Base-by-base conservation (phyloP, 2,113 vertebrate genomes). In the Chunga burmeisteri region DNA sequence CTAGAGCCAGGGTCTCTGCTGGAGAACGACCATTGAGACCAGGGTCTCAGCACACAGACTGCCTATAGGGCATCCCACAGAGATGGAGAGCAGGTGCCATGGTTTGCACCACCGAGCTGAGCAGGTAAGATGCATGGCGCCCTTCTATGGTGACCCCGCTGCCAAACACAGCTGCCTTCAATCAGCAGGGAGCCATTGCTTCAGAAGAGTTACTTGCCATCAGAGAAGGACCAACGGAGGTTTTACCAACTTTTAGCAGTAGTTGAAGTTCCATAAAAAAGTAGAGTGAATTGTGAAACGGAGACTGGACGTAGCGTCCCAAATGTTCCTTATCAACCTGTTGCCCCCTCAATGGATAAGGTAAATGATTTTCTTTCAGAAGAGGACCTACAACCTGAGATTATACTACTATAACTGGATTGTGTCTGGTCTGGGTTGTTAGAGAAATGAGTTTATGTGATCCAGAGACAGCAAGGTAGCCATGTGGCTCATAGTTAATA, bases 341-440 rank as follows among this genome's bases (percentile, higher is more conserved):
- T 46, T 70, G 9, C 4, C 9, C 47, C 17, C 56, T 62, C 34
- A 55, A 22, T 46, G 11, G 44, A 46, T 38, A 34, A 11, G 29
- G 20, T 18, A 42, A 93, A 62, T 40, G 0, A 42, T 82, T 85
- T 87, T 90, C 20, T 85, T 91, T 87, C 0, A 0, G 21, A 88
- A 65, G 32, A 61, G 21, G 38, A n/a, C 0, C 0, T 19, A 36
- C 5, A 55, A 13, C 18, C 2, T 5, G 65, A 62, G 23, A 88
- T 8, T 17, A 50, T 73, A 6, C 23, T 56, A 4, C 7, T 61
- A 6, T 63, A 81, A 75, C 21, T 79, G 27, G 29, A 62, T 67
- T 92, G 6, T 63, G 21, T 59, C 65, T 72, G 44, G 13, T 81
- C 62, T 75, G 32, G 10, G 17, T 81, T 82, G 32, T 79, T 90